Evolutionary conservation across 1,140 invertebrate genomes (phyloP).

Genomic region (Colletes latitarsis): DNA sequence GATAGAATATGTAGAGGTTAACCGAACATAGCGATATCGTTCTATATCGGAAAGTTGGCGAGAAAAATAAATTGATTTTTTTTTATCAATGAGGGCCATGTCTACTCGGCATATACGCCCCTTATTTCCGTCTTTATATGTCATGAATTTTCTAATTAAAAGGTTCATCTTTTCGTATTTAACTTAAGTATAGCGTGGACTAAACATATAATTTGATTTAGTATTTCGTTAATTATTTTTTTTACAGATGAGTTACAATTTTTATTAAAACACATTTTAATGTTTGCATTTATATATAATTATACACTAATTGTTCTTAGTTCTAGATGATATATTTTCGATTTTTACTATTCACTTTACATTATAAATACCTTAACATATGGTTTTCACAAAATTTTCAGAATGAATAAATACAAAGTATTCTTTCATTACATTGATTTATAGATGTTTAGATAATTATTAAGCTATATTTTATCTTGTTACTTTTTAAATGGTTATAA

Average conservation of each 20-base stretch:
- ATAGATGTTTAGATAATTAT: not conserved
- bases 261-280: not conserved
- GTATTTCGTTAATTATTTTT: not conserved
- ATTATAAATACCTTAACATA: not conserved
- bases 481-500: not conserved
- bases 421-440: not conserved
- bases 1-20: conserved; percentile 45
- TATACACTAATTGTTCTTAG: conserved; percentile 3
- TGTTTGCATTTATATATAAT: not conserved
- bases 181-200: not conserved
- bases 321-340: not conserved
- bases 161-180: not conserved
- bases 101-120: conserved; percentile 73
- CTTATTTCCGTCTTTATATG: conserved; percentile 62
- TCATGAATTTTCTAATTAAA: conserved; percentile 26
- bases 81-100: conserved; percentile 60
- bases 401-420: not conserved
- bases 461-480: not conserved
- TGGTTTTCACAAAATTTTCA: not conserved
- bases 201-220: not conserved
- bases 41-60: conserved; percentile 10
- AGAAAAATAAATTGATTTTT: conserved; percentile 64
- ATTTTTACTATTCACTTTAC: not conserved
- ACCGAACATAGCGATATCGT: not conserved
- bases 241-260: not conserved